phyloP scores from a whole-genome alignment of 2,888 invertebrate genomes.

The Phengaris arion region DNA sequence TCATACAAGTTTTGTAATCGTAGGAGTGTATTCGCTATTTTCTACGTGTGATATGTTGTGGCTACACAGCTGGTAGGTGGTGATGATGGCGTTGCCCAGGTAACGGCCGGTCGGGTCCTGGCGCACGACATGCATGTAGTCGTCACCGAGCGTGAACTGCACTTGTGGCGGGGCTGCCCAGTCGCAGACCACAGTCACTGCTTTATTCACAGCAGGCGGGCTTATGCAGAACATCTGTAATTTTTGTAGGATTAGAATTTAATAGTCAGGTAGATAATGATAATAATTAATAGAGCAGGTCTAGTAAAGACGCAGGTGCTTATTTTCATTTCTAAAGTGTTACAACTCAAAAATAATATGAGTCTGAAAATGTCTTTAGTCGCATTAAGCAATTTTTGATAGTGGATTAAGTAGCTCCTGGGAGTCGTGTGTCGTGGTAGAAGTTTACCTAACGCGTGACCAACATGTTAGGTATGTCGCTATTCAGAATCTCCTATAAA shows the following conservation, averaged over 20 bases:
- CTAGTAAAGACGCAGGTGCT: no score
- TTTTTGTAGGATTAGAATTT: background rate
- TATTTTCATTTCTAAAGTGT: no score
- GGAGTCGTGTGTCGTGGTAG: no score
- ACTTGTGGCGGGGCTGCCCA: conserved; percentile 67
- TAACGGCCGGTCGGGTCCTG: conserved; percentile 58
- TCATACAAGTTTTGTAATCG: background rate
- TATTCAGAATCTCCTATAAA: background rate
- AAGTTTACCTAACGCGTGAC: no score
- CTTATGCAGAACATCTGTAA: conserved; percentile 63
- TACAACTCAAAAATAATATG: no score
- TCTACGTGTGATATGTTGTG: conserved; percentile 48
- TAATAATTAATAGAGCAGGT: no score
- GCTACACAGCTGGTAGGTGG: conserved; percentile 60
- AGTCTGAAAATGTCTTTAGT: no score
- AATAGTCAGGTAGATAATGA: no score
- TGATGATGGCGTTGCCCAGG: conserved; percentile 61
- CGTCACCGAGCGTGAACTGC: conserved; percentile 61
- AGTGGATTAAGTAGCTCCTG: no score
- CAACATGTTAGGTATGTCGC: no score
- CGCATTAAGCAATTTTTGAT: no score
- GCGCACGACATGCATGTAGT: conserved; percentile 62
- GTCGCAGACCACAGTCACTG: conserved; percentile 61
- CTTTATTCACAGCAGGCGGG: conserved; percentile 59
- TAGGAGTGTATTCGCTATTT: background rate